These are phyloP conservation scores for Plebejus argus DNA, from an alignment of 2,888 invertebrate species.

Conservation along the genomic window DNA sequence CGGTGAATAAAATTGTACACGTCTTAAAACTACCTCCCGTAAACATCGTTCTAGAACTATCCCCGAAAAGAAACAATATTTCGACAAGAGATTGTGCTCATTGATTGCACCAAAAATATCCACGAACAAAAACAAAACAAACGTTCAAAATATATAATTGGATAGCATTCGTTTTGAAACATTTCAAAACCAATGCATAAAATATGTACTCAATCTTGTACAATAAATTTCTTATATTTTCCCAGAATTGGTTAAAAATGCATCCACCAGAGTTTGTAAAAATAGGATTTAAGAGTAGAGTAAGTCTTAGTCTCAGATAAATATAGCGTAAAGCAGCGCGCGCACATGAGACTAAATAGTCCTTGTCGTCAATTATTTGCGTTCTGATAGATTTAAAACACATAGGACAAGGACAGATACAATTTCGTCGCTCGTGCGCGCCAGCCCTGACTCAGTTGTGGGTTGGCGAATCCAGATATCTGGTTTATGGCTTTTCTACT, in stretches of 20 bases:
- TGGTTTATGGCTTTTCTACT: background rate
- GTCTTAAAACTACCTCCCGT: slow-evolving; percentile 42
- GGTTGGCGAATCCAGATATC: slow-evolving; percentile 7
- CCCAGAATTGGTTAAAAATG: background rate
- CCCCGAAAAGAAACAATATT: slow-evolving; percentile 11
- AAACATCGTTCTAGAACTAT: slow-evolving; percentile 27
- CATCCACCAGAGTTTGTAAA: background rate
- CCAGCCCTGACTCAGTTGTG: background rate
- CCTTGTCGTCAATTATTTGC: background rate
- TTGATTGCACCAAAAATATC: background rate
- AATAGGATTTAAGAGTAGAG: slow-evolving; percentile 1
- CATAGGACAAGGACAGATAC: background rate
- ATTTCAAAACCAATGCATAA: background rate
- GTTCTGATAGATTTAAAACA: background rate
- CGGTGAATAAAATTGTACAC: slow-evolving; percentile 58
- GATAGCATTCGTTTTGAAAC: background rate
- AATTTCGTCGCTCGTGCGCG: background rate
- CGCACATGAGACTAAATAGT: background rate
- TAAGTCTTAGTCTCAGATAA: slow-evolving; percentile 19
- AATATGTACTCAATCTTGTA: background rate
- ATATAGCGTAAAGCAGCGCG: background rate
- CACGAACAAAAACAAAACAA: background rate
- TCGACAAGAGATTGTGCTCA: slow-evolving; percentile 9
- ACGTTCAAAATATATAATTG: background rate
- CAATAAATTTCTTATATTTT: background rate